phyloP scores from a whole-genome alignment of 2,797 vertebrate genomes.

The Danio choprae region DNA sequence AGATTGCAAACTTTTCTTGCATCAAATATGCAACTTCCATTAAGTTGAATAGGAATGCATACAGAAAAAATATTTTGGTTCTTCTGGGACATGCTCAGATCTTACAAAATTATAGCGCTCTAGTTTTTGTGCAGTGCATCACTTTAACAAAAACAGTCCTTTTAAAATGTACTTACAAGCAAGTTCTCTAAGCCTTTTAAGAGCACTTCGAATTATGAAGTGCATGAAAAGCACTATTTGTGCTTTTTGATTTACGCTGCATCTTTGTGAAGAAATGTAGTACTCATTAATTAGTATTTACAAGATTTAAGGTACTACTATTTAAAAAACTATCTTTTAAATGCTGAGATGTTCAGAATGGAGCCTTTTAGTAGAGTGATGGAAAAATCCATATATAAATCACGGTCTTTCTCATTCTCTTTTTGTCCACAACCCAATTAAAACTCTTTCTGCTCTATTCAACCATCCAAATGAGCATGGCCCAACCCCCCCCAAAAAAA shows the following conservation, averaged over 20 bases:
- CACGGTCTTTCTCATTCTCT: not conserved
- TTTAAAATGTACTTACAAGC: not conserved
- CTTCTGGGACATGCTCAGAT: not conserved
- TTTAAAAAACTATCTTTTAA: not conserved
- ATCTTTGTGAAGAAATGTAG: not conserved
- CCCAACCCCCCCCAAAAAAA: not conserved
- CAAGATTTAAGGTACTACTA: not conserved
- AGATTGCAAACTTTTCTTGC: not conserved
- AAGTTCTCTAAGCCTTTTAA: not conserved
- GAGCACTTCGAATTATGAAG: not conserved
- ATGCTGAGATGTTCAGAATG: not conserved
- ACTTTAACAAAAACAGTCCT: not conserved
- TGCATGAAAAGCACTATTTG: not conserved
- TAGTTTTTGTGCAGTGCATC: not conserved
- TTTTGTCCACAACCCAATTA: constrained; percentile 17
- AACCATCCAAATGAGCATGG: not conserved
- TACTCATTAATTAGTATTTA: too few relatives aligned
- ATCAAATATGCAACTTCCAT: not conserved
- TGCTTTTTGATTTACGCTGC: not conserved
- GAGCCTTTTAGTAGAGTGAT: not conserved
- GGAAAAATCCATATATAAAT: not conserved
- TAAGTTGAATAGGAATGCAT: not conserved
- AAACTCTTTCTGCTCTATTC: constrained; percentile 13
- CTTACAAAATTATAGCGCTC: not conserved
- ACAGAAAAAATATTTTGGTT: too few relatives aligned